Conservation (phyloP, 2,888 invertebrate genomes). For the Acanthococcus lagerstroemiae region DNA sequence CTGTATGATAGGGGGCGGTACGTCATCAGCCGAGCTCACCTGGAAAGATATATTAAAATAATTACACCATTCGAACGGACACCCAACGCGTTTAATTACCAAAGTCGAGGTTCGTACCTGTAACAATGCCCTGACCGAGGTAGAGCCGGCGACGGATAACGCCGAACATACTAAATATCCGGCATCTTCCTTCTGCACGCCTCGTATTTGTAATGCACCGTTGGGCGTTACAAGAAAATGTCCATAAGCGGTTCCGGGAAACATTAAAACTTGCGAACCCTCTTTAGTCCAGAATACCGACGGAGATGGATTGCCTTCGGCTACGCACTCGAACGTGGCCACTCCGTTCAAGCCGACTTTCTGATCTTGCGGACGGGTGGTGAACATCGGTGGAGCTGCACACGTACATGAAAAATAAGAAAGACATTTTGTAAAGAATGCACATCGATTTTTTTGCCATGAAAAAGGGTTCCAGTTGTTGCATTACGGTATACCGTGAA, state of each 20-base stretch:
- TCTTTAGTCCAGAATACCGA: conserved; percentile 93
- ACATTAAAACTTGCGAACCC: conserved; percentile 69
- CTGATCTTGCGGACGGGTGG: conserved; percentile 74
- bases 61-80: neutral
- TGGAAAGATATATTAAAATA: no score
- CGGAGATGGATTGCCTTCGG: conserved; percentile 82
- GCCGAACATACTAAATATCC: conserved; percentile 90
- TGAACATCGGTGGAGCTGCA: conserved; percentile 76
- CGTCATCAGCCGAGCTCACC: conserved; percentile 64
- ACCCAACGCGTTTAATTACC: conserved; percentile 3
- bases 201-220: conserved; percentile 51
- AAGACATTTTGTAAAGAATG: no score
- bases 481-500: no score
- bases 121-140: conserved; percentile 73
- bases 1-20: conserved; percentile 79
- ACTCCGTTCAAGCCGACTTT: conserved; percentile 75
- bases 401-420: neutral
- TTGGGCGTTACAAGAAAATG: conserved; percentile 54
- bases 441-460: no score
- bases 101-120: conserved; percentile 59
- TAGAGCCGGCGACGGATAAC: conserved; percentile 86
- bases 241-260: conserved; percentile 64
- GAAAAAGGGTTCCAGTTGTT: no score
- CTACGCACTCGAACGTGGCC: conserved; percentile 82
- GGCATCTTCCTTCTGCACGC: conserved; percentile 55